These are phyloP conservation scores for Procapra przewalskii DNA, from an alignment of 2,113 vertebrate species.

Conservation along the genomic window DNA sequence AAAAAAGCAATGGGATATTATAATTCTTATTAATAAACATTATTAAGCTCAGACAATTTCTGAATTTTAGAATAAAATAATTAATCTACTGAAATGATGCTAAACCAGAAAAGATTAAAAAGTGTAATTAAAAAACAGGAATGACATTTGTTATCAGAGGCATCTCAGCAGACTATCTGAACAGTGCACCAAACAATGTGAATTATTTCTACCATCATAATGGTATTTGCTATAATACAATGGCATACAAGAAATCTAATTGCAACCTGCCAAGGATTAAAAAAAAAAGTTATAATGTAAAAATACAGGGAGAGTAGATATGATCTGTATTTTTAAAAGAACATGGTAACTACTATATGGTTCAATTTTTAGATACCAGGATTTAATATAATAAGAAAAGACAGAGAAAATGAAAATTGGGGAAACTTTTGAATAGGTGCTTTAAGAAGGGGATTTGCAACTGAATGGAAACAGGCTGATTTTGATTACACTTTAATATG, in stretches of 20 bases:
- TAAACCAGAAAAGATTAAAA: constrained; percentile 77
- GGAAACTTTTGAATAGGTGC: constrained; percentile 68
- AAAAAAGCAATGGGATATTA: background rate
- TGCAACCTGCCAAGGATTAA: constrained; percentile 66
- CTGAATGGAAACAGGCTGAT: constrained; percentile 67
- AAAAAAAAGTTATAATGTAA: constrained; percentile 61
- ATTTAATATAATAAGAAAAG: constrained; percentile 77
- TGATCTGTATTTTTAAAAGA: constrained; percentile 65
- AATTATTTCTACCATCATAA: constrained; percentile 76
- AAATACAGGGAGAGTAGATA: constrained; percentile 72
- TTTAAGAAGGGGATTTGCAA: constrained; percentile 78
- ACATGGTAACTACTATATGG: constrained; percentile 56
- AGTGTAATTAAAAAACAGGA: constrained; percentile 77
- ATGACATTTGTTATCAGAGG: constrained; percentile 65
- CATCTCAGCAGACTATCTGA: constrained; percentile 73
- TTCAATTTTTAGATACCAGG: constrained; percentile 71
- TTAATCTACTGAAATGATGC: constrained; percentile 73
- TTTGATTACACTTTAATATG: constrained; percentile 76
- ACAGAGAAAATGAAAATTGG: constrained; percentile 79
- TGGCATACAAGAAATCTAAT: constrained; percentile 71
- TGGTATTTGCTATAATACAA: constrained; percentile 77
- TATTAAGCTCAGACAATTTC: constrained; percentile 60
- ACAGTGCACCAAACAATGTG: constrained; percentile 62
- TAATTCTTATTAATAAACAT: constrained; percentile 71
- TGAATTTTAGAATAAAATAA: constrained; percentile 75